Percentiles rank a stretch among this genome's conserved stretches.
Conservation (phyloP, 92 coral and sea anemone genomes). For the Anthopleura xanthogrammica region DNA sequence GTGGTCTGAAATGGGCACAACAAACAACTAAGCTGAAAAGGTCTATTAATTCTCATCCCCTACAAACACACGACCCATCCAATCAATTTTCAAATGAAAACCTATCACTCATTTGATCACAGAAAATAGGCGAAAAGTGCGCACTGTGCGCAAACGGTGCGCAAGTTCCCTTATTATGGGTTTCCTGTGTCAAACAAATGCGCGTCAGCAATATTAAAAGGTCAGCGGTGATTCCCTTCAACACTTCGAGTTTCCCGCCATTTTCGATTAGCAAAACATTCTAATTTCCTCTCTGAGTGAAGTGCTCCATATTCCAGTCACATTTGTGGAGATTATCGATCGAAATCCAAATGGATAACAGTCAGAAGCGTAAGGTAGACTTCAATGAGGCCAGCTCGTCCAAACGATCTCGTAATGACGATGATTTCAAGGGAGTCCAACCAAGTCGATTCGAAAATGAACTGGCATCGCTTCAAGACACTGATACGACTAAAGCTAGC, state of each 20-base stretch:
- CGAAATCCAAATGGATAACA: slow-evolving; percentile 46
- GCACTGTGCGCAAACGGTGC: no score
- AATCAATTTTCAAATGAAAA: no score
- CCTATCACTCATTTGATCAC: no score
- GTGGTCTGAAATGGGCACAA: no score
- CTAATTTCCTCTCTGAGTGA: not conserved
- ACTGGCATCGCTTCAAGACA: slow-evolving; percentile 64
- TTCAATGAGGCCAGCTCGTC: slow-evolving; percentile 47
- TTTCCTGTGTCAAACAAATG: slow-evolving; percentile 11
- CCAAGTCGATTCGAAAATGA: slow-evolving; percentile 81
- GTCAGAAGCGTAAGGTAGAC: slow-evolving; percentile 73
- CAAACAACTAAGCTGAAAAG: no score
- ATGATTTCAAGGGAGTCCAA: slow-evolving; percentile 42
- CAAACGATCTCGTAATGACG: slow-evolving; percentile 73
- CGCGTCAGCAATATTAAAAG: not conserved
- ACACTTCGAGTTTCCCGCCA: slow-evolving; percentile 58
- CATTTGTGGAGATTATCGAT: not conserved
- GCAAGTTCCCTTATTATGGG: not conserved
- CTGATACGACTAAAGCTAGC: slow-evolving; percentile 1
- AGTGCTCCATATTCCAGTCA: not conserved
- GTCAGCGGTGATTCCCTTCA: slow-evolving; percentile 45
- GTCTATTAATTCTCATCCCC: no score
- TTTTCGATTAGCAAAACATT: slow-evolving; percentile 39
- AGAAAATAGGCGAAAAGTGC: no score
- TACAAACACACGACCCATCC: no score